phyloP scores from a whole-genome alignment of 2,797 vertebrate genomes.

The Rallus crepitans region DNA sequence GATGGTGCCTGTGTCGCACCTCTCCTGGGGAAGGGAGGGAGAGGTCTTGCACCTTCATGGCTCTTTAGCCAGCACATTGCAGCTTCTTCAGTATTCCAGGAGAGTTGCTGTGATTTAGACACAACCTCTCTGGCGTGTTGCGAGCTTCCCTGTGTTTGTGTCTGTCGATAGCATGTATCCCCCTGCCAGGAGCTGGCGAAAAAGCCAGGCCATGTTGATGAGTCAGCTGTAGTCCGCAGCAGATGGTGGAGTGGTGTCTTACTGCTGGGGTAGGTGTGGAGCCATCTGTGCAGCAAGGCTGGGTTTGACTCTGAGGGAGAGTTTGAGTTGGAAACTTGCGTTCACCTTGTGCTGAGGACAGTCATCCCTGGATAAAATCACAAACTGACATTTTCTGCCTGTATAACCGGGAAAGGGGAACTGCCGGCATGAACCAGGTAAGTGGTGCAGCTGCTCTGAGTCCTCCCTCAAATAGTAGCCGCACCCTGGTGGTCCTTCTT shows the following conservation, averaged over 20 bases:
- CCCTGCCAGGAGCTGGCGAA: constrained; percentile 22
- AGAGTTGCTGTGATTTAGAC: not conserved
- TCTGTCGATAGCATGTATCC: not conserved
- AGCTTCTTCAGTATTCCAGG: not conserved
- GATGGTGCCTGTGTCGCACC: not conserved
- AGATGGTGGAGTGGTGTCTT: constrained; percentile 55
- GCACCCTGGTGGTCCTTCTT: not conserved
- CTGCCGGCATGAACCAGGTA: not conserved
- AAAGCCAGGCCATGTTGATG: not conserved
- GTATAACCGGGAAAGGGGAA: not conserved
- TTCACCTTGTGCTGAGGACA: constrained; percentile 3
- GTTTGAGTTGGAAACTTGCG: constrained; percentile 33
- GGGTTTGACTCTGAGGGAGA: constrained; percentile 23
- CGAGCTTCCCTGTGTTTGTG: constrained; percentile 6
- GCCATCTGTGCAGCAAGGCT: constrained; percentile 18
- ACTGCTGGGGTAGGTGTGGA: constrained; percentile 55
- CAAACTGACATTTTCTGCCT: not conserved
- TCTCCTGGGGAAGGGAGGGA: not conserved
- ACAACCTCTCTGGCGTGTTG: not conserved
- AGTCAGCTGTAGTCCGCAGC: constrained; percentile 43
- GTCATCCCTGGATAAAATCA: not conserved
- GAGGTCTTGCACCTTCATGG: not conserved
- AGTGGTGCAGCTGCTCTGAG: not conserved
- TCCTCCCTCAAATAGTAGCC: not conserved
- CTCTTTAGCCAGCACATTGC: not conserved